Conservation (phyloP, 2,888 invertebrate species). For the Branchellion lobata region DNA sequence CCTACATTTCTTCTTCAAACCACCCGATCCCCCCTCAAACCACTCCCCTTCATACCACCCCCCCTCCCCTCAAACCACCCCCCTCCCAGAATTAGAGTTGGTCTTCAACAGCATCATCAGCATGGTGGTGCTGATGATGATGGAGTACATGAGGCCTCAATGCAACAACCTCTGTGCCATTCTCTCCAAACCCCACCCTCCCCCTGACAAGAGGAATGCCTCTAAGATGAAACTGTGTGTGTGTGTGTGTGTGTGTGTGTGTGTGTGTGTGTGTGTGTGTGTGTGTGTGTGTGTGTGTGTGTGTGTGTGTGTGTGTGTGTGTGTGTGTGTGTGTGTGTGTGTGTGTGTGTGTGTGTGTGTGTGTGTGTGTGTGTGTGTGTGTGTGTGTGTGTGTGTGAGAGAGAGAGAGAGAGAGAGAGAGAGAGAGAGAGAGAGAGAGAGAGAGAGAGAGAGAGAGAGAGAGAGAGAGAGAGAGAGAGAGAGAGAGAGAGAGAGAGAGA, state of each 20-base stretch:
- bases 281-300: not conserved
- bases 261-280: not conserved
- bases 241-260: not conserved
- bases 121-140: not conserved
- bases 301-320: no score
- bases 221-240: not conserved
- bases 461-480: not conserved
- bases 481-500: not conserved
- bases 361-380: slow-evolving; percentile 25
- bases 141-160: not conserved
- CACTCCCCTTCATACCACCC: no score
- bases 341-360: not conserved
- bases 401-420: not conserved
- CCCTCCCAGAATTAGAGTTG: slow-evolving; percentile 2
- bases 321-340: no score
- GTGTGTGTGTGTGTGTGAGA: slow-evolving; percentile 2
- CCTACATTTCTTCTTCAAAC: no score
- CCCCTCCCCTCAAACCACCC: no score
- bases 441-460: not conserved
- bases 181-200: no score
- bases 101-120: not conserved
- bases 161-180: no score
- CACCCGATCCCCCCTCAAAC: no score
- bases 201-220: not conserved
- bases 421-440: not conserved